These are phyloP conservation scores for Deilephila elpenor DNA, from an alignment of 2,888 invertebrate species.

Conservation along the genomic window DNA sequence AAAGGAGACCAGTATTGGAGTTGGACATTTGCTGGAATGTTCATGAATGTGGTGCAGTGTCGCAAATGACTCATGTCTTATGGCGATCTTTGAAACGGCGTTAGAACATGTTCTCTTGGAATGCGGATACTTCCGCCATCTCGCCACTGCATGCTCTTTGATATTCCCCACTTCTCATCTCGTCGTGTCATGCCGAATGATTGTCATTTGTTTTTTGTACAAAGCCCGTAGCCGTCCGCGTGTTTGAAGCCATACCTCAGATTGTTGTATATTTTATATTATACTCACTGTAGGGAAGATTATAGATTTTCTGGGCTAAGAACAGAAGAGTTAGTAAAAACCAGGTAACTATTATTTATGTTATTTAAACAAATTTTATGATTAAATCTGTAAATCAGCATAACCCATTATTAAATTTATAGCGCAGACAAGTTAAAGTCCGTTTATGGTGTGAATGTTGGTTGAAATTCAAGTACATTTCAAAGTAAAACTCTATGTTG, in stretches of 20 bases:
- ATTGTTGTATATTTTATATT: neutral
- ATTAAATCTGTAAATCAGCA: too few species aligned
- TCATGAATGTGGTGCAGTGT: conserved; percentile 75
- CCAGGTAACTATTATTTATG: too few species aligned
- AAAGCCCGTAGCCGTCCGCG: neutral
- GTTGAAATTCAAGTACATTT: too few species aligned
- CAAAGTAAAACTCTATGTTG: too few species aligned
- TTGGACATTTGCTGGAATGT: conserved; percentile 65
- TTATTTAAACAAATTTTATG: too few species aligned
- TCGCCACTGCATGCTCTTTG: conserved; percentile 59
- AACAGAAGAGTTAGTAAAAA: neutral
- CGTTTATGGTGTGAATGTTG: too few species aligned
- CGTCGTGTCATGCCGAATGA: conserved; percentile 32
- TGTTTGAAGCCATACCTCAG: neutral
- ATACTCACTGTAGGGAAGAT: neutral
- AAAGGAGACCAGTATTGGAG: conserved; percentile 56
- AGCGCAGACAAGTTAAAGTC: too few species aligned
- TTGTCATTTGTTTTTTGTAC: conserved; percentile 20
- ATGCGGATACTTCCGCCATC: conserved; percentile 77
- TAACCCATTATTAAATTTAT: too few species aligned
- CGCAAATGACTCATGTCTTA: conserved; percentile 77
- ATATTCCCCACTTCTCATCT: conserved; percentile 41
- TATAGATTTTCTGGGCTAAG: neutral
- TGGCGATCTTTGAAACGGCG: conserved; percentile 53
- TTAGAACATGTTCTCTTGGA: conserved; percentile 74